Evolutionary conservation across 2,113 vertebrate genomes (phyloP), one percentile per base, ranked within the genome.

Genomic region (Mastomys natalensis): DNA sequence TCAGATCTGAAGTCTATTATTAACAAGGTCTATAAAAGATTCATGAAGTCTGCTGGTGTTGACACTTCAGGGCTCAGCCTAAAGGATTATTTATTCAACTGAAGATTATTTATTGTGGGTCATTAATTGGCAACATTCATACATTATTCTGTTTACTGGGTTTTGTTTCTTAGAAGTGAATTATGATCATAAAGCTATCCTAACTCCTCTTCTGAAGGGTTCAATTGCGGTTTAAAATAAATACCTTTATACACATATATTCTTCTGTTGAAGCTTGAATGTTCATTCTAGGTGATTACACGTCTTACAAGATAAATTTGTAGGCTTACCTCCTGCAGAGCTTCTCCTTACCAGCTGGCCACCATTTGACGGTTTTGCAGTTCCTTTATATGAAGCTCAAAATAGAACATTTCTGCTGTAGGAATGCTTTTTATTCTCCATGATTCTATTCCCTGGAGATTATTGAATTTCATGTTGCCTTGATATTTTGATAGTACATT

Each of bases 21-120:
- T 96, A 97, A 95, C 64, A 90, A 81, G 12, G 12, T 86, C n/a
- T 90, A 81, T 90, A 94, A 94, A 97, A 88, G 43, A 94, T 92
- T 93, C 90, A 88, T 95, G 84, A 73, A 76, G 82, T 77, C 94
- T 92, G 21, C 76, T 13, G 85, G 15, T 95, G 86, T 90, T 97
- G 85, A 60, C 68, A 93, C 64, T 92, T 84, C 45, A 81, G 64
- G 84, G 90, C 64, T 95, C 60, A 93, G n/a, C 64, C 62, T 84
- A 81, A 80, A 88, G 48, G 34, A 88, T 72, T 93, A 94, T 97
- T 89, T 92, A 93, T 89, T 66, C 80, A 96, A 55, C 80, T 58
- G 15, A 13, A 58, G 43, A 45, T 64, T 93, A 77, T 94, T 93
- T 89, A 89, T 93, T 95, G 84, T 60, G 31, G 15, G 40, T 62